These are phyloP conservation scores for Bombus difficillimus DNA, from an alignment of 1,140 invertebrate genomes.

Conservation along the genomic window DNA sequence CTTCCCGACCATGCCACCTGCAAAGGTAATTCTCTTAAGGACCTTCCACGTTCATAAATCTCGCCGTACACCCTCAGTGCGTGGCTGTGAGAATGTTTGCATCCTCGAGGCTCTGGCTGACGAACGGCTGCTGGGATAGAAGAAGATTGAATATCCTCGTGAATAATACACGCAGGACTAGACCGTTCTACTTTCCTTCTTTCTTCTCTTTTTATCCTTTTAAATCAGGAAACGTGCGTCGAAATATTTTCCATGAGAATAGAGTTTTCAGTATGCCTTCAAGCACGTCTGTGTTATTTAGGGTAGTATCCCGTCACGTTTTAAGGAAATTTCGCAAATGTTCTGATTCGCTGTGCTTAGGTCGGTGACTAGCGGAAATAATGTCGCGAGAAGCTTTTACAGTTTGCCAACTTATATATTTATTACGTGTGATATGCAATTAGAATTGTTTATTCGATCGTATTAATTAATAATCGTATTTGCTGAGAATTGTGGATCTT, in stretches of 20 bases:
- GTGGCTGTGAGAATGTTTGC: slow-evolving; percentile 24
- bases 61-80: neutral
- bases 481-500: too few relatives aligned
- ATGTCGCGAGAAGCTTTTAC: neutral
- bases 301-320: neutral
- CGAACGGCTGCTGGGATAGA: neutral
- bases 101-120: neutral
- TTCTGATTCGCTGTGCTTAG: neutral
- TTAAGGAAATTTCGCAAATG: too few relatives aligned
- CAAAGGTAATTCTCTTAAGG: slow-evolving; percentile 64
- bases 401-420: too few relatives aligned
- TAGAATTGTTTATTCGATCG: too few relatives aligned
- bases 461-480: too few relatives aligned
- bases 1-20: slow-evolving; percentile 37
- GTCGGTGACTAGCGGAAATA: neutral
- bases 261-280: neutral
- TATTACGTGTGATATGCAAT: too few relatives aligned
- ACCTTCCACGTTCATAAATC: slow-evolving; percentile 56
- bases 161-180: slow-evolving; percentile 32
- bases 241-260: slow-evolving; percentile 7
- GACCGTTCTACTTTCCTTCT: neutral
- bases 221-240: neutral
- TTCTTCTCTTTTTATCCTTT: neutral
- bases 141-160: slow-evolving; percentile 24
- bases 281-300: neutral